Evolutionary conservation across 2,113 vertebrate species (phyloP), one percentile per base, ranked within the genome.

Genomic region (Procavia capensis): DNA sequence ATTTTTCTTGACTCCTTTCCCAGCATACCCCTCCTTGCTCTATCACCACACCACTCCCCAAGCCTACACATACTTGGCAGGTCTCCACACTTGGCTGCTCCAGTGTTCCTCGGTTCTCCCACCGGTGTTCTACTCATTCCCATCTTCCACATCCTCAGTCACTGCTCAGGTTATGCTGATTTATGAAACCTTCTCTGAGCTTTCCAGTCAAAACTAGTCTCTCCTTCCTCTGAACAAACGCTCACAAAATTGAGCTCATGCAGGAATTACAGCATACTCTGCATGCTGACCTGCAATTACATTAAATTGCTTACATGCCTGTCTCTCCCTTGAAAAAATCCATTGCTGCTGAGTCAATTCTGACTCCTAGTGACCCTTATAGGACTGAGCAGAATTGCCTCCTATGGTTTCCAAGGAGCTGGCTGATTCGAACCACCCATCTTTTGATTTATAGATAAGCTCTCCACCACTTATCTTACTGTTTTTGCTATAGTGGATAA

Each of bases 201-300:
- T 78, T 75, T 82, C 11, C 29, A 50, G 9, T 41, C 80, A 88
- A 75, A 87, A 84, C 57, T 63, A 82, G 47, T 61, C 47, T 96
- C 43, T 64, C 82, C 22, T 61, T 89, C 66, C 43, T 89, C 61
- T 72, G 39, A 95, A 81, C 74, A 90, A 80, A 86, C 29, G 70
- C 25, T n/a, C 27, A 45, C 20, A 72, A 76, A 45, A 9, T 2
- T 24, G 31, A 83, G 61, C 43, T 80, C 39, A 4, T 1, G 0
- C 20, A 59, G 50, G 20, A 59, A 80, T 25, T 7, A 39, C 10
- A 27, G 63, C 27, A 39, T 1, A 61, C 0, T n/a, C 2, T 13
- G 13, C 6, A 16, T 0, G 27, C 11, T 39, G 27, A 22, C 13
- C 19, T 41, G n/a, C n/a, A 57, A 74, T 29, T 36, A 43, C 1